phyloP scores from a whole-genome alignment of 2,797 vertebrate genomes.

The Rhincodon typus region DNA sequence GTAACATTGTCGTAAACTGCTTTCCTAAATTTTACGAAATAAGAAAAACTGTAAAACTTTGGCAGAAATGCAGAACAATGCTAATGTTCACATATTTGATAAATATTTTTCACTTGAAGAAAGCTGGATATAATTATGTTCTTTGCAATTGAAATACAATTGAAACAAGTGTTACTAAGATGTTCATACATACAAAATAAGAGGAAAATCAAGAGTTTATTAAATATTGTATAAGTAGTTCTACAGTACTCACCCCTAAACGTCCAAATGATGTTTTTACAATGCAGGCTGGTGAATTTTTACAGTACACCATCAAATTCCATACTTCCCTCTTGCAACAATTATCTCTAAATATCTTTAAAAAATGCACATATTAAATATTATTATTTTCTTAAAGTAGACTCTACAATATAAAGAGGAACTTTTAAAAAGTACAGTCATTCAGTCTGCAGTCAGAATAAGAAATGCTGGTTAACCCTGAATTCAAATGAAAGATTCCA shows the following conservation, averaged over 20 bases:
- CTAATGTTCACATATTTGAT: not conserved
- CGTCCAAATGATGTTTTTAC: constrained; percentile 62
- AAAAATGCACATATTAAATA: constrained; percentile 36
- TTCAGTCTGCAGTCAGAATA: not conserved
- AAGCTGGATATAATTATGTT: not conserved
- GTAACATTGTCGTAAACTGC: not conserved
- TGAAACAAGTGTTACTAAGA: not conserved
- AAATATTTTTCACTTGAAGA: not conserved
- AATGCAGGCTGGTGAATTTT: constrained; percentile 68
- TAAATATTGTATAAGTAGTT: not conserved
- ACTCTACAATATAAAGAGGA: not conserved
- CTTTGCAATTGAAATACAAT: not conserved
- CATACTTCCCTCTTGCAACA: constrained; percentile 87
- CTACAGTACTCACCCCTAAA: constrained; percentile 65
- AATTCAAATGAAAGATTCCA: not conserved
- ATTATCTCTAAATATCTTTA: constrained; percentile 83
- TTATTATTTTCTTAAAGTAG: not conserved
- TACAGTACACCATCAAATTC: constrained; percentile 76
- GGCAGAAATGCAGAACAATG: not conserved
- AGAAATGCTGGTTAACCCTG: not conserved
- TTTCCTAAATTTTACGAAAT: not conserved
- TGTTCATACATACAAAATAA: not conserved
- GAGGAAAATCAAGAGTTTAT: not conserved
- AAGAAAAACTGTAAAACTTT: not conserved
- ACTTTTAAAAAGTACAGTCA: not conserved